Evolutionary conservation across 2,797 vertebrate species (phyloP).

Genomic region (Coracias cyanogaster): DNA sequence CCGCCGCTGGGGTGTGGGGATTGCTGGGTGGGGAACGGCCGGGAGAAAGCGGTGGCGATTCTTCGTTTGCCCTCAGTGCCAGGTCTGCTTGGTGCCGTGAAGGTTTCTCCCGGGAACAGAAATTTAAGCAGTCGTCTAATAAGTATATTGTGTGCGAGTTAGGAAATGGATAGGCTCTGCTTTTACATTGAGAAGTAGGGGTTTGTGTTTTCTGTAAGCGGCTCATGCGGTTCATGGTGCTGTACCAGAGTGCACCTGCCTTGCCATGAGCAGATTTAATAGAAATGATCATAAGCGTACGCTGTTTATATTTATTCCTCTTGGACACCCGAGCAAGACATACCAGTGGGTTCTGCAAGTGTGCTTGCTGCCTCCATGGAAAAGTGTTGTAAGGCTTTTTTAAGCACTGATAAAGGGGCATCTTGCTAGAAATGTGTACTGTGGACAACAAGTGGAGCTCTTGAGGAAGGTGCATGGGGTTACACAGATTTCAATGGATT

Average conservation of each 20-base stretch:
- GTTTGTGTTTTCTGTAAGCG: background rate
- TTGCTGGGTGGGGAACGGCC: accelerated
- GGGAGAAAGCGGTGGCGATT: background rate
- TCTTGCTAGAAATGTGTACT: background rate
- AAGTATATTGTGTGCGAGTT: background rate
- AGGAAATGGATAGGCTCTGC: background rate
- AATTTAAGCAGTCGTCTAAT: background rate
- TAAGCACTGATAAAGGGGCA: background rate
- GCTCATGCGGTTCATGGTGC: background rate
- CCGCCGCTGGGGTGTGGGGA: too few species aligned
- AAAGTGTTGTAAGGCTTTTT: background rate
- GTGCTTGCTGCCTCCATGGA: too few species aligned
- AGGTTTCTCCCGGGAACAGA: background rate
- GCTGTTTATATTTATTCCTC: background rate
- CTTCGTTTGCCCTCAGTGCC: accelerated
- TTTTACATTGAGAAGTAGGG: background rate
- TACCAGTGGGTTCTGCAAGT: background rate
- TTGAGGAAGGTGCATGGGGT: background rate
- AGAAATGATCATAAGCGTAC: background rate
- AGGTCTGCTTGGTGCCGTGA: accelerated
- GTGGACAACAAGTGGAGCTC: accelerated
- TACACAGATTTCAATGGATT: background rate
- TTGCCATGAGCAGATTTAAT: background rate
- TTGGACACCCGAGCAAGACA: background rate
- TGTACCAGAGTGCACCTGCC: background rate